Evolutionary conservation across 2,113 vertebrate species (phyloP), one percentile per base, ranked within the genome.

Genomic region (Dryoscopus gambensis): DNA sequence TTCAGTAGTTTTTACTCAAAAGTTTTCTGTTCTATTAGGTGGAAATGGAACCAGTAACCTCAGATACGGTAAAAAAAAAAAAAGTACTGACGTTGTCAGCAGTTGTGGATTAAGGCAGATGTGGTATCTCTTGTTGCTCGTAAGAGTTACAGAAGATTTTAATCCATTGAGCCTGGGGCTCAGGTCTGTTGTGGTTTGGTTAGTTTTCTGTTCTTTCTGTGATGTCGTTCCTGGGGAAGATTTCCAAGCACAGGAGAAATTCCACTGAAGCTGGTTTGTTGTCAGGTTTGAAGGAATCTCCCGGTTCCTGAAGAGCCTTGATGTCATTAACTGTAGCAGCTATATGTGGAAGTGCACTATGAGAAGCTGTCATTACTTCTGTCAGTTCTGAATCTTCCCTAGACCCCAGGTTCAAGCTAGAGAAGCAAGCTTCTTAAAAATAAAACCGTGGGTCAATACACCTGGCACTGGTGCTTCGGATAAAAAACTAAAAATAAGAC

Each of bases 311-410:
- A 84, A 44, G 28, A 88, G 63, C 50, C 17, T 17, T 67, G 27
- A 18, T 9, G 2, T 33, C 56, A 62, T 57, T 73, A 65, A 73
- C 82, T 80, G n/a, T 31, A 73, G 39, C 44, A 71, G 35, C 62
- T 87, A 19, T 0, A 0, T 21, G 42, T 67, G 46, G 40, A 83
- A 69, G n/a, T n/a, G 59, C 28, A 21, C 50, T 73, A 0, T 35
- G 55, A 74, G 63, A 84, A 81, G 27, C 30, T 63, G 1, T 65
- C 30, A 63, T 78, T 25, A 37, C 31, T 84, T 37, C 25, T 71
- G 31, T 53, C 44, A 49, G 1, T 75, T 74, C 56, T 76, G 8
- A 60, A 24, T 78, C 49, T 82, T 81, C 23, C n/a, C 21, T 17
- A 68, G 60, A 59, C 44, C 9, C 8, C 44, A 59, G 20, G 42